Base-by-base conservation (phyloP, 2,113 vertebrate species). In the Mobula hypostoma region DNA sequence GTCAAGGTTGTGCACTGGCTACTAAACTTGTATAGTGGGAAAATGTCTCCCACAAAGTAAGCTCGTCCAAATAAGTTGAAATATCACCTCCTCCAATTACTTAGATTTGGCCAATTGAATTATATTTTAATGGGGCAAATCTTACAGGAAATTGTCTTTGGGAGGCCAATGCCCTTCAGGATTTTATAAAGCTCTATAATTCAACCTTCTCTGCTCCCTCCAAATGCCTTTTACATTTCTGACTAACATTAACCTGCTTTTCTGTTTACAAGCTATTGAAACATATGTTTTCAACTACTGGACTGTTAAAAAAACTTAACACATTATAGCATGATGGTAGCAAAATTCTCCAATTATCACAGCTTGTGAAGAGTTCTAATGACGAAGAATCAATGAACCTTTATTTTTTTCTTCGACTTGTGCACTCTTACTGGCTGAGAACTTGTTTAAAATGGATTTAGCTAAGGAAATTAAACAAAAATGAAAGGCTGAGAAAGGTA, bases 401-500 rank as follows among this genome's bases (percentile, higher is more conserved):
- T 90, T 68, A 19, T 68, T 90, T 68, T 90, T 66, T 63, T 66
- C 85, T 32, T 15, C 32, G 5, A 17, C 17, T 4, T 63, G 24
- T 61, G 27, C 24, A 29, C 58, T 87, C 58, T 27, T 24, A 24
- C 85, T n/a, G 63, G 15, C 61, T 32, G 61, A 66, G 7, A 66
- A n/a, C 70, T 76, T 5, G 12, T 91, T 91, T 70, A 40, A 70
- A 40, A 14, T 40, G 70, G 8, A 93, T 27, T 74, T 36, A 93
- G 36, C 91, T 93, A 68, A 93, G 32, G 68, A 32, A 48, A 17
- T 48, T 40, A 93, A 29, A 93, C 24, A 72, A 72, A 92, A 93
- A 56, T 93, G 68, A 76, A 93, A 93, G 21, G 8, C 27, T 17
- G 36, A 74, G 68, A 76, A 74, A 40, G 36, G 63, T 9, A n/a